A percentile compares a stretch with the other conserved stretches of the same genome.
These are phyloP conservation scores for Auanema sp. DNA, from an alignment of 2,888 invertebrate genomes.

Conservation along the genomic window DNA sequence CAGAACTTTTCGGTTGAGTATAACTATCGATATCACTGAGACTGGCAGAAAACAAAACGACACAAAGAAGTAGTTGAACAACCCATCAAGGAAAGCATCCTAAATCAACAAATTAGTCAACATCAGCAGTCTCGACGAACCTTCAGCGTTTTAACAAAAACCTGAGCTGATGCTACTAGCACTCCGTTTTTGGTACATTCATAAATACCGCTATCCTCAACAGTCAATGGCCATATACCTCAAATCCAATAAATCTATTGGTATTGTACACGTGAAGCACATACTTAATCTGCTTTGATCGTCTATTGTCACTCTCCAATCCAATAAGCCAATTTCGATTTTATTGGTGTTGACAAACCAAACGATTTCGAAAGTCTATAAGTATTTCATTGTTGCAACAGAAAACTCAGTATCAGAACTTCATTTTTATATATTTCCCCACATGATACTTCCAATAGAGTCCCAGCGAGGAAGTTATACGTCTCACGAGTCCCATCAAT, in stretches of 20 bases:
- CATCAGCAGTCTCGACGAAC: no score
- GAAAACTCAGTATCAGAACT: no score
- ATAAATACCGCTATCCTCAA: constrained; percentile 28
- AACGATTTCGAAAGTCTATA: constrained; percentile 21
- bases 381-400: neutral
- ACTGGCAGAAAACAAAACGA: no score
- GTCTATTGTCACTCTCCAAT: constrained; percentile 30
- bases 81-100: no score
- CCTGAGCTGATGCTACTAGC: constrained; percentile 16
- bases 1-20: no score
- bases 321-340: constrained; percentile 28
- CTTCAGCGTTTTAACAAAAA: no score
- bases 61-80: no score
- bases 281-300: constrained; percentile 13
- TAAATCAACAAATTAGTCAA: no score
- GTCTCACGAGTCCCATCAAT: neutral
- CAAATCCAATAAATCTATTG: neutral
- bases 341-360: constrained; percentile 34
- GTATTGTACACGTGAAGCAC: neutral
- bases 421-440: neutral
- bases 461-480: neutral
- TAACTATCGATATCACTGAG: no score
- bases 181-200: constrained; percentile 31
- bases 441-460: constrained; percentile 9
- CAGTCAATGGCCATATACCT: constrained; percentile 32